Percentiles rank a stretch among this genome's conserved stretches.
Conservation (phyloP, 2,888 invertebrate species). For the Elmis aenea region DNA sequence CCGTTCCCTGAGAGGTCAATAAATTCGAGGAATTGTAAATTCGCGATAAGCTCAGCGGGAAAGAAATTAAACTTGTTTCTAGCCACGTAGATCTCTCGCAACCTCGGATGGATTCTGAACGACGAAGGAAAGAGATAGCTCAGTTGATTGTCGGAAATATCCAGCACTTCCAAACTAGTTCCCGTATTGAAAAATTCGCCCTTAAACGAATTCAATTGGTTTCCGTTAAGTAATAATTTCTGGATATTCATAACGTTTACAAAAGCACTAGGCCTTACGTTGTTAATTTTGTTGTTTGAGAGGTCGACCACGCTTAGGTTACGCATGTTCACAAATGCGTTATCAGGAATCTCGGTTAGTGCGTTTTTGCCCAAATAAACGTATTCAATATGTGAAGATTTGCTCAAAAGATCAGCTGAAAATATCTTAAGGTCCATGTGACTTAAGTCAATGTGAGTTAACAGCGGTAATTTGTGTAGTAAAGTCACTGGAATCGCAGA, state of each 20-base stretch:
- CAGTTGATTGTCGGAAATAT: constrained; percentile 74
- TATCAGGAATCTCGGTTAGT: constrained; percentile 71
- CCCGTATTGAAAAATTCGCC: constrained; percentile 83
- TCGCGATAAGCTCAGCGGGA: constrained; percentile 76
- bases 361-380: constrained; percentile 69
- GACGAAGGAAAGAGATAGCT: constrained; percentile 80
- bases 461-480: constrained; percentile 64
- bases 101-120: constrained; percentile 76
- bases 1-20: constrained; percentile 74
- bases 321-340: constrained; percentile 69
- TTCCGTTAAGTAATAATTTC: constrained; percentile 66
- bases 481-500: constrained; percentile 59
- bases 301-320: constrained; percentile 72
- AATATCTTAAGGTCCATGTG: constrained; percentile 68
- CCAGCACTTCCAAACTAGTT: constrained; percentile 72
- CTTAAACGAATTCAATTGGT: constrained; percentile 73
- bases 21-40: constrained; percentile 69
- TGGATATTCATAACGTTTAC: constrained; percentile 71
- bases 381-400: constrained; percentile 60
- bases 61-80: constrained; percentile 80
- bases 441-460: constrained; percentile 69
- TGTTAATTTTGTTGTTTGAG: constrained; percentile 72
- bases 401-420: constrained; percentile 66
- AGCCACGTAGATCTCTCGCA: constrained; percentile 65
- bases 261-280: constrained; percentile 71